Evolutionary conservation across 2,888 invertebrate species (phyloP).

Genomic region (Aleiodes alternator): DNA sequence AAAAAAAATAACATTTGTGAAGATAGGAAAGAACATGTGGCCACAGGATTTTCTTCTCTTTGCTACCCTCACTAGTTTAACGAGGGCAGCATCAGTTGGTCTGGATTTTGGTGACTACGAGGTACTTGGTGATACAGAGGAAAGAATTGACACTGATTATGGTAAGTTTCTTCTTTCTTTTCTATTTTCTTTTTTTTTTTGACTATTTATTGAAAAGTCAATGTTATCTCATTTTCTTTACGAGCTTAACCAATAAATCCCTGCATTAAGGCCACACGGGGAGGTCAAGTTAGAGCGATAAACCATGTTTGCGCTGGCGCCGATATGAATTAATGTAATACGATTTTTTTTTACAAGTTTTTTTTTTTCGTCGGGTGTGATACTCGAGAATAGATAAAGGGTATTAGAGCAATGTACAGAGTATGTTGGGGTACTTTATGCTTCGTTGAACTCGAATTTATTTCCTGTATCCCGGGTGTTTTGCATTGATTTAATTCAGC

Average conservation of each 20-base stretch:
- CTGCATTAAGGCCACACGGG: constrained; percentile 52
- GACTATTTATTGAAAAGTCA: not conserved
- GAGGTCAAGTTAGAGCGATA: constrained; percentile 46
- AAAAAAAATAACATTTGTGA: not conserved
- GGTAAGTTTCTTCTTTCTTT: constrained; percentile 28
- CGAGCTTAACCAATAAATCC: constrained; percentile 25
- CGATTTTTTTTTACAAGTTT: constrained; percentile 11
- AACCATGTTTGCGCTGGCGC: constrained; percentile 46
- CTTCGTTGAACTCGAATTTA: constrained; percentile 24
- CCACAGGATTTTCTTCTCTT: constrained; percentile 61
- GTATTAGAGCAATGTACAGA: constrained; percentile 24
- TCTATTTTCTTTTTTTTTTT: constrained; percentile 17
- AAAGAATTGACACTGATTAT: constrained; percentile 61
- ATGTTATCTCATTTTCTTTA: not conserved
- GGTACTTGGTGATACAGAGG: constrained; percentile 63
- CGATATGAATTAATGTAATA: constrained; percentile 35
- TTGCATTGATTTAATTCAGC: no score
- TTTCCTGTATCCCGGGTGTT: not conserved
- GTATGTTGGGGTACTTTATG: constrained; percentile 18
- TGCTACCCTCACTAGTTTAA: constrained; percentile 58
- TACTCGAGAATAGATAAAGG: constrained; percentile 33
- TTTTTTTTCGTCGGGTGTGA: constrained; percentile 32
- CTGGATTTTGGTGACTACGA: constrained; percentile 66
- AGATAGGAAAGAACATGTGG: constrained; percentile 56
- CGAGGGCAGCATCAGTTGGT: constrained; percentile 61